Conservation (phyloP, 2,797 vertebrate genomes). For the Eulemur albifrons region DNA sequence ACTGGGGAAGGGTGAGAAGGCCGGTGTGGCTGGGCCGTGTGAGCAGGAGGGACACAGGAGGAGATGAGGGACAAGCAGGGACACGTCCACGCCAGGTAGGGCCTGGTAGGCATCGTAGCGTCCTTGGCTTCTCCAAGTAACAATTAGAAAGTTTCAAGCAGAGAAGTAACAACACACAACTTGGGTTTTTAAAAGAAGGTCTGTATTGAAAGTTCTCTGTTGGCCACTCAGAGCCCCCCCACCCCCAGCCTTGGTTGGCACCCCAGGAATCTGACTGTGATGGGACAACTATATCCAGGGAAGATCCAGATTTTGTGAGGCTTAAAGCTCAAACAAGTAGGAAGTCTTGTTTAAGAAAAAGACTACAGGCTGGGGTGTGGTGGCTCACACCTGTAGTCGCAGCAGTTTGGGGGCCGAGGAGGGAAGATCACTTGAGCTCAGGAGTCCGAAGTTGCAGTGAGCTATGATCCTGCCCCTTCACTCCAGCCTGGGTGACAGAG, state of each 20-base stretch:
- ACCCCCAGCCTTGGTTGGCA: background rate
- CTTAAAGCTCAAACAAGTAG: background rate
- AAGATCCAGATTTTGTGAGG: background rate
- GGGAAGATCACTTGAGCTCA: background rate
- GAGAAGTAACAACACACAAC: background rate
- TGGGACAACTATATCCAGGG: no score
- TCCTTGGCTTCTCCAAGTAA: background rate
- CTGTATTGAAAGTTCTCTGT: background rate
- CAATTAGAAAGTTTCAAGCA: background rate
- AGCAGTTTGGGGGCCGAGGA: background rate
- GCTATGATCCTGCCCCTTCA: background rate
- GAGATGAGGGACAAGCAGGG: background rate
- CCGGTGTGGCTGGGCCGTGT: fast-evolving
- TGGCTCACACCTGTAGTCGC: background rate
- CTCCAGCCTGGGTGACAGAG: background rate
- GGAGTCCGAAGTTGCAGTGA: background rate
- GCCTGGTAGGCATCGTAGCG: background rate
- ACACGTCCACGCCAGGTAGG: fast-evolving
- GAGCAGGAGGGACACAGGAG: no score
- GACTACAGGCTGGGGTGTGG: background rate
- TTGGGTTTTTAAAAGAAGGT: background rate
- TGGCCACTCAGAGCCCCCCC: background rate
- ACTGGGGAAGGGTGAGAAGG: background rate
- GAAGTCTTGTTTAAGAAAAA: background rate
- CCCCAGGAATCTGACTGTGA: background rate